Conservation (phyloP, 2,113 vertebrate genomes). For the Physeter macrocephalus region DNA sequence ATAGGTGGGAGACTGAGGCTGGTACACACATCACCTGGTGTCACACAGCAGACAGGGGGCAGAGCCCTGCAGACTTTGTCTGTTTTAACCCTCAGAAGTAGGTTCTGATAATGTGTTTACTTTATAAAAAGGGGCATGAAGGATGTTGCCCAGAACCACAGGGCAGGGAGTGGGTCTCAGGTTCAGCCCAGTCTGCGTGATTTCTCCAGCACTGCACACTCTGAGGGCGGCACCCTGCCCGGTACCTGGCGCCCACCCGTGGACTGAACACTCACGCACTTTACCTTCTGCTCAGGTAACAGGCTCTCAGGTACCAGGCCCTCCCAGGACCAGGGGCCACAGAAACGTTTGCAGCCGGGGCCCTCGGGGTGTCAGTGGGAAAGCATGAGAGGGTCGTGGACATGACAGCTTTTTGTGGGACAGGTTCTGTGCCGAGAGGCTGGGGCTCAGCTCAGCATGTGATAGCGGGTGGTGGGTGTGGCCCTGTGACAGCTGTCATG, state of each 20-base stretch:
- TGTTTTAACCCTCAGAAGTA: not conserved
- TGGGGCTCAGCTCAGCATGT: not conserved
- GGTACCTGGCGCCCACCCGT: accelerated
- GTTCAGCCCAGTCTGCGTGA: not conserved
- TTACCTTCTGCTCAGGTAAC: not conserved
- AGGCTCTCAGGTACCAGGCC: not conserved
- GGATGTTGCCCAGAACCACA: no score
- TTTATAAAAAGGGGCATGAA: not conserved
- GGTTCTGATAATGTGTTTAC: not conserved
- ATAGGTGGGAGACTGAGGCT: not conserved
- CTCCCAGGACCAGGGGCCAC: not conserved
- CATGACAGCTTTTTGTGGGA: accelerated
- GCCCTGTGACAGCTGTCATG: not conserved
- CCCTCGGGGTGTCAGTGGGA: not conserved
- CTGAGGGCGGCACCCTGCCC: accelerated
- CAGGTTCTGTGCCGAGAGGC: accelerated
- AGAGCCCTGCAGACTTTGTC: not conserved
- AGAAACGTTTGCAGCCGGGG: not conserved
- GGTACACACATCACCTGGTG: not conserved
- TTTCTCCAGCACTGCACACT: not conserved
- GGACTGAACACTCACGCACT: accelerated
- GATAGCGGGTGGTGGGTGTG: accelerated
- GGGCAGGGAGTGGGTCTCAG: not conserved
- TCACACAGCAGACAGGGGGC: not conserved
- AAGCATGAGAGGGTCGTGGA: accelerated